These are phyloP conservation scores for Ceratotherium simum DNA, from an alignment of 2,113 vertebrate species.

Conservation along the genomic window DNA sequence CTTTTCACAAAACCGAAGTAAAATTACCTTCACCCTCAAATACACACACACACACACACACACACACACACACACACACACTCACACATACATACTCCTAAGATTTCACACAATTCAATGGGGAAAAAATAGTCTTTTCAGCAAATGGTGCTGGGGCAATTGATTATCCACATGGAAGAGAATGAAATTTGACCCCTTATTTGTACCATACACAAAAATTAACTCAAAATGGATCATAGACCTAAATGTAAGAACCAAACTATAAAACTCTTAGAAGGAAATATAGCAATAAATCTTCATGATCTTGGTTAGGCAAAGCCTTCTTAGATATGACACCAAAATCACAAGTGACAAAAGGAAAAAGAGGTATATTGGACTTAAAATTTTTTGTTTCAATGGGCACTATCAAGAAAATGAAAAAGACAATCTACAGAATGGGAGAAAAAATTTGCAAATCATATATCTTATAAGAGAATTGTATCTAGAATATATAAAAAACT, in stretches of 20 bases:
- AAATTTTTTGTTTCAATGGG: neutral
- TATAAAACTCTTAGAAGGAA: slow-evolving; percentile 3
- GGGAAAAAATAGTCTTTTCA: neutral
- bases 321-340: neutral
- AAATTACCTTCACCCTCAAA: neutral
- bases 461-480: neutral
- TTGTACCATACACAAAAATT: neutral
- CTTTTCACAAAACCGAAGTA: neutral
- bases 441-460: neutral
- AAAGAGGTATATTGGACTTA: neutral
- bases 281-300: neutral
- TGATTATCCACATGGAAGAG: neutral
- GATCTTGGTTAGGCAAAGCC: neutral
- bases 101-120: neutral
- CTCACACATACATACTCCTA: fast-evolving
- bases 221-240: neutral
- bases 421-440: neutral
- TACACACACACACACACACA: neutral
- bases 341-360: neutral
- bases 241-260: neutral
- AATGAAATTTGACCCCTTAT: neutral
- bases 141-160: neutral
- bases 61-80: neutral
- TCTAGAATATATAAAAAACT: neutral
- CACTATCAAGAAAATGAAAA: slow-evolving; percentile 19